Percentiles rank a stretch among this genome's conserved stretches.
Evolutionary conservation across 2,888 invertebrate genomes (phyloP).

Genomic region (Prosapia bicincta): DNA sequence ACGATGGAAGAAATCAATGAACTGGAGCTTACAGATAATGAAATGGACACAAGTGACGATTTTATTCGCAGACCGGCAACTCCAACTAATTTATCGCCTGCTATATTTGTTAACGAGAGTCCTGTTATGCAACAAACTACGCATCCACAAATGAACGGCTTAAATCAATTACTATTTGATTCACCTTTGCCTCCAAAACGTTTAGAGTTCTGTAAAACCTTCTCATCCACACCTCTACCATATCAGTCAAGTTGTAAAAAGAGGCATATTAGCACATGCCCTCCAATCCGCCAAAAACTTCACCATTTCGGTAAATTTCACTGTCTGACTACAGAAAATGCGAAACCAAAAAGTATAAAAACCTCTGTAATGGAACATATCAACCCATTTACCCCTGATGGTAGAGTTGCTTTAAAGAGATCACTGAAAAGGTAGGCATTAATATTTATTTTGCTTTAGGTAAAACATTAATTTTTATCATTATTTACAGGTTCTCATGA

Average conservation of each 20-base stretch:
- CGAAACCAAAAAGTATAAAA: background rate
- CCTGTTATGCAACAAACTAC: background rate
- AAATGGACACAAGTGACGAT: background rate
- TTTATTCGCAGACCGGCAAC: background rate
- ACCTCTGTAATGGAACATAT: background rate
- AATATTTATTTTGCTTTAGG: too few species aligned
- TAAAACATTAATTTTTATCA: too few species aligned
- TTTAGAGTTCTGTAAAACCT: background rate
- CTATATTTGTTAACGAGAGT: background rate
- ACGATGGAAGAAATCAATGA: too few species aligned
- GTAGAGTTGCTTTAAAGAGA: background rate
- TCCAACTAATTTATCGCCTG: background rate
- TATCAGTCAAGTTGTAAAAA: background rate
- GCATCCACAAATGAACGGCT: background rate
- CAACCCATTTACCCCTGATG: background rate
- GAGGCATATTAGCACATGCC: background rate
- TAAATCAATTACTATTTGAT: background rate
- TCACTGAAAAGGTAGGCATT: too few species aligned
- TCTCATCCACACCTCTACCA: background rate
- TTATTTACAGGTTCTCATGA: too few species aligned
- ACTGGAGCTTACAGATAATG: background rate
- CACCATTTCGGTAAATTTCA: background rate
- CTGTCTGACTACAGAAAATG: background rate
- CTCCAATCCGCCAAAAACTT: background rate
- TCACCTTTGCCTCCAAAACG: background rate